phyloP scores from a whole-genome alignment of 2,113 vertebrate species.

The Tympanuchus pallidicinctus region DNA sequence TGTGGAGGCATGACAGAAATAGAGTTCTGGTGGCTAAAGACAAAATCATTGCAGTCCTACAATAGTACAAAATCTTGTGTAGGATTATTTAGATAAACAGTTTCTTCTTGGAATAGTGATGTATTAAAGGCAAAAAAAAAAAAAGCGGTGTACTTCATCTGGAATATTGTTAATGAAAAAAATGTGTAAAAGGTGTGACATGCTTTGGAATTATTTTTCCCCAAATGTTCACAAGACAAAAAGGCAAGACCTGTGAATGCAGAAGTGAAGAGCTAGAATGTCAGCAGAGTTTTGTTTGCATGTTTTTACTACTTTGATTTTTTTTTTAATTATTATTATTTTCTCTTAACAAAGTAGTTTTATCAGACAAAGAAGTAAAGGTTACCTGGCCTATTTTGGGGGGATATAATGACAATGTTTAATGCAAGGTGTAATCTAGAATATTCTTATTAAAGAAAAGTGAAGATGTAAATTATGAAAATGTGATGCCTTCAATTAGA shows the following conservation, averaged over 20 bases:
- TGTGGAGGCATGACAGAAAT: not conserved
- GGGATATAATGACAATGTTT: not conserved
- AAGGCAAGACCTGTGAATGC: not conserved
- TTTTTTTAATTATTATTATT: no score
- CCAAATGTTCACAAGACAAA: not conserved
- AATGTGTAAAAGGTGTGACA: fast-evolving
- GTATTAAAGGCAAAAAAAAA: fast-evolving
- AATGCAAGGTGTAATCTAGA: not conserved
- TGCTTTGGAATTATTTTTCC: not conserved
- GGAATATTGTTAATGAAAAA: not conserved
- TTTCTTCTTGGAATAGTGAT: not conserved
- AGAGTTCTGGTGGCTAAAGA: not conserved
- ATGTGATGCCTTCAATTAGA: not conserved
- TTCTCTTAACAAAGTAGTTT: not conserved
- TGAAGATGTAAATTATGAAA: not conserved
- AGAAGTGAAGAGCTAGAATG: not conserved
- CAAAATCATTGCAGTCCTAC: not conserved
- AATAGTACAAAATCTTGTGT: not conserved
- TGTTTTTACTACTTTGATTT: not conserved
- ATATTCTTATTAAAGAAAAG: not conserved
- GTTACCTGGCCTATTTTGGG: not conserved
- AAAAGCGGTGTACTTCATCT: not conserved
- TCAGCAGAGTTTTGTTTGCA: not conserved
- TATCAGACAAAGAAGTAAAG: not conserved
- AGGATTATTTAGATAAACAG: not conserved